These are phyloP conservation scores for Habropoda laboriosa DNA, from an alignment of 1,140 invertebrate species.

Conservation along the genomic window DNA sequence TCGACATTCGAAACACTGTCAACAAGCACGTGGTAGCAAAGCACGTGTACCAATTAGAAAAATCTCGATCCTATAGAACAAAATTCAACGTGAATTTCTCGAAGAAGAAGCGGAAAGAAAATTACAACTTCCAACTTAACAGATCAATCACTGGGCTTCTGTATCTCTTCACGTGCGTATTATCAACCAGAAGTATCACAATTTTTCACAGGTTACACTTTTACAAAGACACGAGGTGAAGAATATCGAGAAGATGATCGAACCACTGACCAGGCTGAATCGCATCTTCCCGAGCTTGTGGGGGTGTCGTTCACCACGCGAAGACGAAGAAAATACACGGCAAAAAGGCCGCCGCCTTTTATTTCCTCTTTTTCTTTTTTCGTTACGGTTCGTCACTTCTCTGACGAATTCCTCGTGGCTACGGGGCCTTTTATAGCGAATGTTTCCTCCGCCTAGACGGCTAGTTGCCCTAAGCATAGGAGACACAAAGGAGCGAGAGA, in stretches of 20 bases:
- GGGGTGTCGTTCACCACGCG: slow-evolving; percentile 14
- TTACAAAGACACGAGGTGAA: not conserved
- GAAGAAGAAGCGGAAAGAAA: no score
- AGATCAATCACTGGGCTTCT: not conserved
- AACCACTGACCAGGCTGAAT: slow-evolving; percentile 70
- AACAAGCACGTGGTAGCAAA: not conserved
- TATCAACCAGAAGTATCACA: no score
- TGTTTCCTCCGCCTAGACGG: slow-evolving; percentile 56
- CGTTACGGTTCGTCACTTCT: slow-evolving; percentile 65
- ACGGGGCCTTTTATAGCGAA: slow-evolving; percentile 70
- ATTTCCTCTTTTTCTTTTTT: slow-evolving; percentile 39
- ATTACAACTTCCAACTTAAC: no score
- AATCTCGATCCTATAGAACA: no score
- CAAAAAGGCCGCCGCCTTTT: slow-evolving; percentile 52
- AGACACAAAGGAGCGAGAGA: slow-evolving; percentile 56
- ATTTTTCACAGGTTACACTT: slow-evolving; percentile 33
- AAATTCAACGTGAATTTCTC: no score
- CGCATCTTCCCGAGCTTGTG: slow-evolving; percentile 54
- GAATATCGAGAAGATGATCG: not conserved
- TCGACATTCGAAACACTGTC: no score
- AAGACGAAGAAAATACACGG: slow-evolving; percentile 40
- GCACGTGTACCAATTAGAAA: not conserved
- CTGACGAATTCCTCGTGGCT: slow-evolving; percentile 67
- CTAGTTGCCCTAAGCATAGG: slow-evolving; percentile 58
- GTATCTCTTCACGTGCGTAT: not conserved